Percentiles rank a stretch among this genome's conserved stretches.
Evolutionary conservation across 2,888 invertebrate genomes (phyloP).

Genomic region (Rosalia funebris): DNA sequence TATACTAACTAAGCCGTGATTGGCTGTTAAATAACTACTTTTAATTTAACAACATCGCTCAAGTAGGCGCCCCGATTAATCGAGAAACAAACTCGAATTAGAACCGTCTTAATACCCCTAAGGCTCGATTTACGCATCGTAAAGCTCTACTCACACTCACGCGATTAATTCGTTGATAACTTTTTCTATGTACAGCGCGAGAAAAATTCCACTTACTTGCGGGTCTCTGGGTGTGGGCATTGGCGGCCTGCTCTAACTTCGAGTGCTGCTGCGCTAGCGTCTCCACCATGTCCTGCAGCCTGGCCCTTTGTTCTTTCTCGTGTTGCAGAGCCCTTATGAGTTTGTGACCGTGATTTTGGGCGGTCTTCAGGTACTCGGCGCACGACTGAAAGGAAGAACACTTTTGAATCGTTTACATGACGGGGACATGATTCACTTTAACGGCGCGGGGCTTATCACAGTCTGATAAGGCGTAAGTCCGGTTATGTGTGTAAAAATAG

Average conservation of each 20-base stretch:
- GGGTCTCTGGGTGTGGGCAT: conserved; percentile 68
- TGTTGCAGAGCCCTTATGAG: conserved; percentile 94
- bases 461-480: too few relatives aligned
- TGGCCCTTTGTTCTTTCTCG: conserved; percentile 92
- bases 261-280: conserved; percentile 97
- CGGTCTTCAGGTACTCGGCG: conserved; percentile 89
- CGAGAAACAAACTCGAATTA: conserved; percentile 2
- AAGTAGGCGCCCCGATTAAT: conserved; percentile 10
- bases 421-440: too few relatives aligned
- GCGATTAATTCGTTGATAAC: neutral
- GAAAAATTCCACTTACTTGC: conserved; percentile 58
- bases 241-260: conserved; percentile 91
- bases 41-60: neutral
- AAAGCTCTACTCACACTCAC: neutral
- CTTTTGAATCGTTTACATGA: too few relatives aligned
- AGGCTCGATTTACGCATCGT: neutral
- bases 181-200: neutral
- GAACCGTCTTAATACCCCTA: too few relatives aligned
- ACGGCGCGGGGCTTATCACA: too few relatives aligned
- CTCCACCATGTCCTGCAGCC: conserved; percentile 96
- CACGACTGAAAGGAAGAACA: conserved; percentile 80
- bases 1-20: conserved; percentile 1
- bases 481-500: neutral
- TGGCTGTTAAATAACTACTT: conserved; percentile 2
- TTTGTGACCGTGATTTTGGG: conserved; percentile 89